Evolutionary conservation across 2,113 vertebrate genomes (phyloP).

Genomic region (Octodon degus): DNA sequence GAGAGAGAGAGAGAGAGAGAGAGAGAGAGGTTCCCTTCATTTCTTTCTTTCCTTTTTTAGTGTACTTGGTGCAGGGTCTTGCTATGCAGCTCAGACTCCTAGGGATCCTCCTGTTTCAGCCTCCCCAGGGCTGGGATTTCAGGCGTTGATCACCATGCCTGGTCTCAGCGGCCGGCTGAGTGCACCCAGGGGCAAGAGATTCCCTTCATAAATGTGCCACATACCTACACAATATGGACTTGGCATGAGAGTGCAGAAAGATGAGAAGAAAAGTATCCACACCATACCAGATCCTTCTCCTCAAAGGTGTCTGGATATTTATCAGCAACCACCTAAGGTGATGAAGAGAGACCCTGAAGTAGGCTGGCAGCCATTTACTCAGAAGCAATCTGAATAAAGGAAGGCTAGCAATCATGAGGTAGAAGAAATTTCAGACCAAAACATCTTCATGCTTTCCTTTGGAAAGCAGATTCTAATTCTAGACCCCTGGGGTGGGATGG

Average conservation of each 20-base stretch:
- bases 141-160: no score
- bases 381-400: neutral
- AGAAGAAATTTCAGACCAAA: neutral
- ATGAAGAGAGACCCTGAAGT: no score
- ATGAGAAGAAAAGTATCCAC: neutral
- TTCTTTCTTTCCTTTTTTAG: no score
- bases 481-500: neutral
- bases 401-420: neutral
- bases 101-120: no score
- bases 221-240: neutral
- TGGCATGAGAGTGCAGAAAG: neutral
- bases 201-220: neutral
- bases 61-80: no score
- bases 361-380: neutral
- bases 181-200: no score
- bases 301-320: neutral
- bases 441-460: neutral
- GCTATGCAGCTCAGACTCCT: no score
- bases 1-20: no score
- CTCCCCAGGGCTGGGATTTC: no score
- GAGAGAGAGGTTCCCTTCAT: neutral
- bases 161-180: no score
- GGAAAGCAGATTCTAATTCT: neutral
- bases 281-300: neutral
- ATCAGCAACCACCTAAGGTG: rapidly evolving